Evolutionary conservation across 2,888 invertebrate genomes (phyloP), one percentile per base, ranked within the genome.

Genomic region (Scaptomyza parva): DNA sequence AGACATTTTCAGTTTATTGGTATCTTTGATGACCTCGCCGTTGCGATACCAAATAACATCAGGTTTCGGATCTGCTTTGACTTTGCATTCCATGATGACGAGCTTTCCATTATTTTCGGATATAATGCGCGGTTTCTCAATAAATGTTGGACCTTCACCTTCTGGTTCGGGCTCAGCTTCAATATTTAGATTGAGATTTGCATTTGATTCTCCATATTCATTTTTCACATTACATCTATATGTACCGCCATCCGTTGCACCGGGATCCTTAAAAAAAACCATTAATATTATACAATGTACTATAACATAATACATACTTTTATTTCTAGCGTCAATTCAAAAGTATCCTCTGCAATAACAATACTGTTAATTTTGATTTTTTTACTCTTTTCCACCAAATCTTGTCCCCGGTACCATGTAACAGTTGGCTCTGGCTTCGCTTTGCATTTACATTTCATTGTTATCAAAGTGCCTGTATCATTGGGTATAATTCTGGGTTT

Each of bases 401-500:
- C 96, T 86, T 96, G 96, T 84, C 97, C 98, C 89, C 97, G 95
- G 93, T 95, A 97, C 99, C 99, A 99, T 78, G 96, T 96, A 70
- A 99, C 97, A 84, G 95, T 95, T 45, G 99, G 98, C 92, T 96
- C 97, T 76, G 99, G 98, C 92, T 97, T 97, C 44, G 98, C 98
- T 92, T 96, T 96, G 92, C 97, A 97, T 91, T 96, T 96, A 93
- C 99, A 99, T 92, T 98, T 97, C 97, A 99, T 98, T 70, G 97
- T 96, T 89, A 99, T 98, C 88, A 98, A 94, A 82, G 98, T 98
- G 87, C 98, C 99, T 90, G 96, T 97, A 92, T 98, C 98, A 93
- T 98, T 98, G 91, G 99, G 99, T 93, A 99, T 98, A 93, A 99
- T 99, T 93, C 97, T 96, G 76, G 99, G 99, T 94, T 99, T 99